Percentiles rank a stretch among this genome's conserved stretches.
These are phyloP conservation scores for Drosophila aldrichi DNA, from an alignment of 2,888 invertebrate species.

Conservation along the genomic window DNA sequence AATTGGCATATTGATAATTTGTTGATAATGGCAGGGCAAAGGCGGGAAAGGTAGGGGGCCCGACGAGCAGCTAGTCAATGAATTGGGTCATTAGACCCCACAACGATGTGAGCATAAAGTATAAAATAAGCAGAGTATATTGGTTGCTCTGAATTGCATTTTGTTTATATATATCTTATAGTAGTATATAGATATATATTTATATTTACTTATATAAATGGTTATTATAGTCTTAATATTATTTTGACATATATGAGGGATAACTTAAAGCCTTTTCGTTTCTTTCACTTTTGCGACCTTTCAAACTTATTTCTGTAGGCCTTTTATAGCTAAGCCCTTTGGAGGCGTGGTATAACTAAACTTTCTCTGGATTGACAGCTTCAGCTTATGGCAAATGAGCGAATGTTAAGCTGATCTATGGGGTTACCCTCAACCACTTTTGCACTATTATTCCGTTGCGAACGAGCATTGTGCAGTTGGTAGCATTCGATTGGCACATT, in stretches of 20 bases:
- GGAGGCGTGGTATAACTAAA: background rate
- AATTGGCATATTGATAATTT: conserved; percentile 38
- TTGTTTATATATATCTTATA: background rate
- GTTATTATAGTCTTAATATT: too few species aligned
- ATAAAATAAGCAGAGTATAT: background rate
- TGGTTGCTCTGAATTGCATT: background rate
- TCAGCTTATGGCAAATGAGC: background rate
- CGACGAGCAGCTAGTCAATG: conserved; percentile 4
- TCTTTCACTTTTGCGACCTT: background rate
- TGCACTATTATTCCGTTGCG: background rate
- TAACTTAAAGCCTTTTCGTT: background rate
- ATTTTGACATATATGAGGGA: too few species aligned
- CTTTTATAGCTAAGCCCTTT: background rate
- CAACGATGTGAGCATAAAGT: conserved; percentile 1
- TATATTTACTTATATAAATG: too few species aligned
- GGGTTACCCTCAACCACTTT: background rate
- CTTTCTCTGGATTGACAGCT: background rate
- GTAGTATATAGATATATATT: too few species aligned
- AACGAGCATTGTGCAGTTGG: background rate
- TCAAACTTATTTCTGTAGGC: background rate
- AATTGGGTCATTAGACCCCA: conserved; percentile 57
- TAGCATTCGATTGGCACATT: background rate
- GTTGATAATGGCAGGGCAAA: conserved; percentile 3
- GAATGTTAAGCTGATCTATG: background rate
- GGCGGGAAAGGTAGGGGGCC: background rate